phyloP scores from a whole-genome alignment of 2,888 invertebrate genomes.

The Brachynemurus nebulosus region DNA sequence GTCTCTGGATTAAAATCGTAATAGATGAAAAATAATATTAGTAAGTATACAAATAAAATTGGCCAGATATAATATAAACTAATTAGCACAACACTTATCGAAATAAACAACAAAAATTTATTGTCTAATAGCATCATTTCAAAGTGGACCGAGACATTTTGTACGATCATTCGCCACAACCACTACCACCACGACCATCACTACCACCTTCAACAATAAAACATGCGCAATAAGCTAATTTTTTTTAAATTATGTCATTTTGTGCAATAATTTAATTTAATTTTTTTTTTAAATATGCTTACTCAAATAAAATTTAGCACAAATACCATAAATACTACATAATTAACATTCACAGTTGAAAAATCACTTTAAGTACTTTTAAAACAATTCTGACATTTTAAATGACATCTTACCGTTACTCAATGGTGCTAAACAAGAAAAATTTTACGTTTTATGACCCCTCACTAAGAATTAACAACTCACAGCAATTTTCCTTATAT shows the following conservation, averaged over 20 bases:
- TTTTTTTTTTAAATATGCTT: background rate
- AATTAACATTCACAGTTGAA: no score
- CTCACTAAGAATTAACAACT: no score
- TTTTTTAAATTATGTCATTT: background rate
- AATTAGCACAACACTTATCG: conserved; percentile 3
- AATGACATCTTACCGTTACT: no score
- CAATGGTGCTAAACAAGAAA: no score
- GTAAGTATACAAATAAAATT: background rate
- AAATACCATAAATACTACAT: background rate
- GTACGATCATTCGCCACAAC: no score
- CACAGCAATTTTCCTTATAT: no score
- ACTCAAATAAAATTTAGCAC: background rate
- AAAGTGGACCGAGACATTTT: background rate
- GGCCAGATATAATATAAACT: conserved; percentile 4
- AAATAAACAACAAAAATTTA: conserved; percentile 6
- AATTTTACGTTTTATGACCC: no score
- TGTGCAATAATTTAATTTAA: background rate
- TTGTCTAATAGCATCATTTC: conserved; percentile 8
- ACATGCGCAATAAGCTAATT: background rate
- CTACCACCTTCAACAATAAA: background rate
- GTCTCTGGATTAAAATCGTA: background rate
- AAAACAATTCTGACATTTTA: no score
- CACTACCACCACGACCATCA: no score
- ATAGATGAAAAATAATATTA: background rate
- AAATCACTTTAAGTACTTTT: no score